A percentile compares a stretch with the other conserved stretches of the same genome.
phyloP scores from a whole-genome alignment of 2,113 vertebrate species.

The Indicator indicator region DNA sequence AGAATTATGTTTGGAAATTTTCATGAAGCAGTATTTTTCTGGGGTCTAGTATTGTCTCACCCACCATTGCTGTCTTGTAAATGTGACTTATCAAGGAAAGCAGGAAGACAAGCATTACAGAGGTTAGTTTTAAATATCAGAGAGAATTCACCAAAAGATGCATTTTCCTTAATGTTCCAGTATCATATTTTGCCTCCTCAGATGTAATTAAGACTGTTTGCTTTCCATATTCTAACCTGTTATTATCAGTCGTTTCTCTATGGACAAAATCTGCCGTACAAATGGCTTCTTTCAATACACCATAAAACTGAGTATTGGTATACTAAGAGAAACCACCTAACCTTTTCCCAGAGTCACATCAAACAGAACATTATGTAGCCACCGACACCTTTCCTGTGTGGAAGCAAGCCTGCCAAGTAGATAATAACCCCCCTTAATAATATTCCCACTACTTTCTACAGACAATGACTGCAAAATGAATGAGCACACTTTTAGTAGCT shows the following conservation, averaged over 20 bases:
- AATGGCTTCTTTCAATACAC: background rate
- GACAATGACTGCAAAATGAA: background rate
- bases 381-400: background rate
- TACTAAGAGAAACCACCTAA: background rate
- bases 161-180: background rate
- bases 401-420: background rate
- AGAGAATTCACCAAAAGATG: background rate
- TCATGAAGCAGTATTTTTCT: background rate
- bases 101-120: background rate
- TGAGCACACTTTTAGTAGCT: background rate
- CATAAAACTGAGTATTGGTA: background rate
- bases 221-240: background rate
- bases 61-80: background rate
- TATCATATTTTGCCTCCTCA: background rate
- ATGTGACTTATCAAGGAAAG: background rate
- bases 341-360: background rate
- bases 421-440: conserved; percentile 16
- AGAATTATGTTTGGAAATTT: background rate
- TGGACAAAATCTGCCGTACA: background rate
- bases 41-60: background rate
- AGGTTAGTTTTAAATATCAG: background rate
- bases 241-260: background rate
- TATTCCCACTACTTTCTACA: background rate
- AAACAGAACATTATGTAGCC: background rate
- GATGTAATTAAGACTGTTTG: background rate